Evolutionary conservation across 2,113 vertebrate genomes (phyloP), one percentile per base, ranked within the genome.

Genomic region (Ophiodon elongatus): DNA sequence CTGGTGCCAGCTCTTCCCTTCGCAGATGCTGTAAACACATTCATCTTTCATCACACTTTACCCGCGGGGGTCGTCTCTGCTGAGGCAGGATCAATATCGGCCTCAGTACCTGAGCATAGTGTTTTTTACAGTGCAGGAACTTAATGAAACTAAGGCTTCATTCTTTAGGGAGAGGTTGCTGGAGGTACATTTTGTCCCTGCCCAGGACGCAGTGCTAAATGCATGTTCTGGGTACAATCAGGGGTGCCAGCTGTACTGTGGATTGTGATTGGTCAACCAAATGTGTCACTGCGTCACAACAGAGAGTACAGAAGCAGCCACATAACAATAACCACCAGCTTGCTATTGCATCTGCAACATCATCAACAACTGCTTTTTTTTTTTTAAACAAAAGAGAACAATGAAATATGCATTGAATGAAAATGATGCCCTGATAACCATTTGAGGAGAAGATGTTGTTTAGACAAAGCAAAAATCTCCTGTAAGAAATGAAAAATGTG

Each of bases 31-130:
- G 70, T 76, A 84, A 89, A 91, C 68, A 64, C 76, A 89, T 91
- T 89, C 73, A 78, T 88, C 88, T 92, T 84, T 73, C 45, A 83
- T 91, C 75, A 78, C 31, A 59, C 63, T 83, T 76, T 29, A 75
- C 73, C 50, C 56, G 57, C 4, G 1, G 29, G 71, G 56, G 75
- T 83, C 15, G 47, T 17, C 54, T 63, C 13, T 23, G 31, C 33
- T 54, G 59, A 72, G 52, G 41, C 3, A 13, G 37, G 82, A 84
- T 84, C 82, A 71, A 67, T 85, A 80, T 78, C 59, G 4, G 15
- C 19, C 57, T 59, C 69, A 43, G 52, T 64, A 63, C 73, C 71
- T 73, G 57, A 29, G 37, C 31, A 29, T 41, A 57, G 39, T 56
- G 82, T 77, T 35, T 31, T 80, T 76, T 47, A 67, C 19, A 31